Base-by-base conservation (phyloP, 2,797 vertebrate species). In the Sarcophilus harrisii region DNA sequence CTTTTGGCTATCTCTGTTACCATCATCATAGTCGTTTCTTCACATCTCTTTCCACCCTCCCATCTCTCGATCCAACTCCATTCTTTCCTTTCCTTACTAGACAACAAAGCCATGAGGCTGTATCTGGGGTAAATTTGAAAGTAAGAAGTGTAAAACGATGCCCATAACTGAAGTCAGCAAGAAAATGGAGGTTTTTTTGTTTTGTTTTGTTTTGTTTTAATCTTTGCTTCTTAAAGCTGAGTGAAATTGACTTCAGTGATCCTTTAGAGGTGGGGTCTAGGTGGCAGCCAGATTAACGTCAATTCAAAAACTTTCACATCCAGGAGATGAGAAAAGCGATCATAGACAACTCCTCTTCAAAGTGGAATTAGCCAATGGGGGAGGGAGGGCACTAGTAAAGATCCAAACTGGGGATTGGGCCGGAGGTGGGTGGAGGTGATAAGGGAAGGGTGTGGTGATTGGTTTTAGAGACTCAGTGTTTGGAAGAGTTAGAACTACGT, bases 131-230 rank as follows among this genome's bases (percentile, higher is more conserved):
- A 58, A 62, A 73, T 58, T 89, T 27, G 14, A 95, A n/a, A 93
- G 62, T 93, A 91, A n/a, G 92, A 45, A 55, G 92, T 93, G 94
- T n/a, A 93, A 95, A 58, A 59, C n/a, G 27, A 92, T 93, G 60
- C 52, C 52, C 21, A 0, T 90, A 90, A 59, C 94, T 60, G 58
- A 73, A 90, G 94, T 32, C 91, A 57, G 54, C 1, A 92, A 54
- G 13, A 6, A 95, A 90, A n/a, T 57, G 92, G 87, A 81, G 0
- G 30, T 90, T 90, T 28, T 52, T 90, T n/a, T 66, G 4, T 13
- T 52, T 49, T 16, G 1, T 87, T 45, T 73, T 3, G 21, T 28
- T 89, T 49, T 29, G 29, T 4, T 87, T 92, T 92, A 45, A 57
- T 54, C 27, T 57, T 27, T 6, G 0, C 73, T 87, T n/a, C 52